Base-by-base conservation (phyloP, 2,797 vertebrate genomes). In the Rhinella marina region DNA sequence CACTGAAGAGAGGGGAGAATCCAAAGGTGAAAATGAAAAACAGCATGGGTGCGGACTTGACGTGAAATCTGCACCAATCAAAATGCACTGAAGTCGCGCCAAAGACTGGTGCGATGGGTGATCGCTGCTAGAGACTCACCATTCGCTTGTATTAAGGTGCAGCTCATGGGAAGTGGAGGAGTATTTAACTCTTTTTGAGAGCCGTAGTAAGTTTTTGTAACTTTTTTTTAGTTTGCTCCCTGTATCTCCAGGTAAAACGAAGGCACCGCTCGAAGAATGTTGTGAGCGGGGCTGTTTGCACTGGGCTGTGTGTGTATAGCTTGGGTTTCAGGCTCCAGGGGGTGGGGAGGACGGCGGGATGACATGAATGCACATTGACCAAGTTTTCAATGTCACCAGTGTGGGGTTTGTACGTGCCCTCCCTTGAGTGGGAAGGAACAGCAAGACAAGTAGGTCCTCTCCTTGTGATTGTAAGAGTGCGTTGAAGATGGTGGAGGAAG, bases 381-480 rank as follows among this genome's bases (percentile, higher is more conserved):
- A 84, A 70, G 16, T 81, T 81, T 75, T 86, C 79, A 79, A 79
- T 86, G 85, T 89, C 85, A 89, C 80, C 73, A 75, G 78, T 84
- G 73, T 82, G 61, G 80, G 73, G 29, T 86, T 86, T 84, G 32
- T 27, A 70, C 10, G 25, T 52, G 66, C 81, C 88, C 81, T 87
- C 81, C 88, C 75, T 50, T 48, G 52, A 84, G 85, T 79, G 88
- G 85, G 88, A 79, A 79, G 81, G 75, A 72, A 54, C 62, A 62
- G 78, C 16, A 72, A 84, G 80, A 83, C 75, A 75, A 84, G 80
- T 68, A 84, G 85, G 81, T 84, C 88, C 85, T 89, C 73, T 82
- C 14, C 48, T 80, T 89, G 85, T 89, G 86, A 89, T 89, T 83
- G 77, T 89, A 89, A 62, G 81, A 80, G 57, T 72, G 85, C 48